Conservation (phyloP, 2,113 vertebrate species). For the Capricornis sumatraensis region DNA sequence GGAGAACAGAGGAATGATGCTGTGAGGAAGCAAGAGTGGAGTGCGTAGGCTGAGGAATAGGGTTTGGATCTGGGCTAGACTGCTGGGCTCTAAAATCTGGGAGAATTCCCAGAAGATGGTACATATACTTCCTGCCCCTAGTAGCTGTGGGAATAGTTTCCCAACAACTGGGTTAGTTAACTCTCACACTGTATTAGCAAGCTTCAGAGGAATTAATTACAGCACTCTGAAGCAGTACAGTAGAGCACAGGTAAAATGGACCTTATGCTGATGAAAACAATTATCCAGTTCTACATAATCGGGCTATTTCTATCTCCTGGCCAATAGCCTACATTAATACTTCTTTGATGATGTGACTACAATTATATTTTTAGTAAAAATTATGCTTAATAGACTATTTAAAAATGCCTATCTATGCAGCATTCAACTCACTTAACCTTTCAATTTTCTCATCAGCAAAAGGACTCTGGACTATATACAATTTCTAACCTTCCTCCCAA, state of each 20-base stretch:
- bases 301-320: constrained; percentile 11
- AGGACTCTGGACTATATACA: not conserved
- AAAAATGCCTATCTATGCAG: not conserved
- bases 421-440: constrained; percentile 6
- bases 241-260: constrained; percentile 3
- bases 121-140: not conserved
- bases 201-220: constrained; percentile 8
- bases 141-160: not conserved
- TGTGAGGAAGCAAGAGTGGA: not conserved
- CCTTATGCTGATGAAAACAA: constrained; percentile 33
- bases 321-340: not conserved
- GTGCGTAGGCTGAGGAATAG: not conserved
- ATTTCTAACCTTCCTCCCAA: not conserved
- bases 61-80: not conserved
- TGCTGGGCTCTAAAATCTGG: not conserved
- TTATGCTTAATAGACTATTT: constrained; percentile 6
- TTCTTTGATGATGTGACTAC: constrained; percentile 2
- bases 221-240: not conserved
- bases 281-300: constrained; percentile 51
- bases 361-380: constrained; percentile 38
- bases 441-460: not conserved
- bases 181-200: not conserved
- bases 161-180: not conserved
- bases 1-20: rapidly evolving
- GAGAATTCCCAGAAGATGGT: not conserved